These are phyloP conservation scores for Sebastes nivosus DNA, from an alignment of 2,797 vertebrate genomes.

Conservation along the genomic window DNA sequence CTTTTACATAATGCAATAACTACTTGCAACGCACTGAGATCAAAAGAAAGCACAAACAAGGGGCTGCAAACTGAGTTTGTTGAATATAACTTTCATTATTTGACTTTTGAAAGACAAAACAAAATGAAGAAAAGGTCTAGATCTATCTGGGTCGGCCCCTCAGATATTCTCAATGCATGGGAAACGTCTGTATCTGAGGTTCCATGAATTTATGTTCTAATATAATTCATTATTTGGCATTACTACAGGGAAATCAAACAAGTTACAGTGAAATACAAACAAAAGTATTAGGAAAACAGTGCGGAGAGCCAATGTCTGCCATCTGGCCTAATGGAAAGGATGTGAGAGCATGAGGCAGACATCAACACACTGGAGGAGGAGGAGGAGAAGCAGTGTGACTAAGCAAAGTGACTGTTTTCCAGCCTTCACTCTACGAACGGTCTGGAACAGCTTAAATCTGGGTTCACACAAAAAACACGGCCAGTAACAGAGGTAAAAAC, in stretches of 20 bases:
- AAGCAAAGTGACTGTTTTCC: constrained; percentile 58
- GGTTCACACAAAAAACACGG: constrained; percentile 15
- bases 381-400: constrained; percentile 36
- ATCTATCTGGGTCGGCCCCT: neutral
- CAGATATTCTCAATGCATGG: neutral
- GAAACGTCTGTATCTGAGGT: neutral
- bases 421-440: constrained; percentile 8
- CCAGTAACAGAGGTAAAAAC: constrained; percentile 43
- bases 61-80: neutral
- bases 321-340: constrained; percentile 62
- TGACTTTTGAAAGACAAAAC: neutral
- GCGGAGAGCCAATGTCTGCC: constrained; percentile 31
- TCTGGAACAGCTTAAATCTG: constrained; percentile 50
- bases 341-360: constrained; percentile 51
- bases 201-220: neutral
- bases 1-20: neutral
- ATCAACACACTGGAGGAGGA: constrained; percentile 33
- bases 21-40: neutral
- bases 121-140: neutral
- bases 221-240: neutral
- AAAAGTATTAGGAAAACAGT: constrained; percentile 40
- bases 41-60: neutral
- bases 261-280: constrained; percentile 13
- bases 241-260: neutral
- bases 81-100: neutral